These are phyloP conservation scores for Phodopus roborovskii DNA, from an alignment of 2,113 vertebrate genomes.

Conservation along the genomic window DNA sequence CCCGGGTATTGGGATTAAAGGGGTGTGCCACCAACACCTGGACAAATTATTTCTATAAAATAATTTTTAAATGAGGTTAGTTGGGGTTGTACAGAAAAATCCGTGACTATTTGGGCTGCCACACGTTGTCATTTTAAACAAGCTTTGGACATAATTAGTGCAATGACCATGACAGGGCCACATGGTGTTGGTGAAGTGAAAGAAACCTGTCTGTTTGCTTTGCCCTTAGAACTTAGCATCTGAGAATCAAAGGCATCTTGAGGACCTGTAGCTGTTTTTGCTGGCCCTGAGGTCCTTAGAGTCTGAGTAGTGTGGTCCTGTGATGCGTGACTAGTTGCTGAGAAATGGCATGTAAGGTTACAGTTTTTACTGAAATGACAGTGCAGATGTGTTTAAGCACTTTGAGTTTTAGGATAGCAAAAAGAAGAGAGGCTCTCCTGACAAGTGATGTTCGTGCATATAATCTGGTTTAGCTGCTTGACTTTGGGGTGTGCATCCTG, in stretches of 20 bases:
- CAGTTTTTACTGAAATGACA: background rate
- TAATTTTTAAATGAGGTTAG: background rate
- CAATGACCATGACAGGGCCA: background rate
- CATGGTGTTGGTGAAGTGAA: background rate
- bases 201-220: background rate
- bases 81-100: background rate
- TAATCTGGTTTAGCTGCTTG: fast-evolving
- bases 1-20: too few relatives aligned
- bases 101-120: background rate
- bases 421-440: background rate
- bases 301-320: background rate
- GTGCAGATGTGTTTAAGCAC: background rate
- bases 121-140: background rate
- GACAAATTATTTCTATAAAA: background rate
- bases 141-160: background rate
- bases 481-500: background rate
- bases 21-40: too few relatives aligned
- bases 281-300: background rate
- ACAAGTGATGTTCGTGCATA: background rate
- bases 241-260: background rate
- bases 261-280: background rate
- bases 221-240: background rate
- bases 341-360: background rate
- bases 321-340: background rate
- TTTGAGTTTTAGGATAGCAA: background rate